Base-by-base conservation (phyloP, 2,797 vertebrate species). In the Eospalax fontanierii region DNA sequence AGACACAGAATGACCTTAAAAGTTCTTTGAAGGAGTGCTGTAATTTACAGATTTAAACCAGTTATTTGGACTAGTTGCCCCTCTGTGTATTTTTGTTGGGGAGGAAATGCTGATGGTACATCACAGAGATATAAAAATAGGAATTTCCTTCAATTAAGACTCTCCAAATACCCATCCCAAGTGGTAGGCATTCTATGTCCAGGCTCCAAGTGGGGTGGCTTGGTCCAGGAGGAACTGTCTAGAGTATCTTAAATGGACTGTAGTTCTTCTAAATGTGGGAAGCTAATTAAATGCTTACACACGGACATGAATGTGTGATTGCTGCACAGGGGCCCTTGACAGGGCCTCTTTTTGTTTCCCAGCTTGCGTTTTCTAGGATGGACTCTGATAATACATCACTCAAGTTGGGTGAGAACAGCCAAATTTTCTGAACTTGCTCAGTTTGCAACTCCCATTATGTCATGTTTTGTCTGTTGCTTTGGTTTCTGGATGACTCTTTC, bases 251-350 rank as follows among this genome's bases (percentile, higher is more conserved):
- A 98, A 98, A 98, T 97, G 97, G 97, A 96, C 96, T 96, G 87
- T 96, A 94, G 95, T 96, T 97, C 97, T 97, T 97, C 95, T 97
- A 96, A 98, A 89, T 88, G 78, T 54, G 93, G 93, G 96, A 97
- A 98, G 97, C 97, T 98, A 98, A 98, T 98, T 98, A 98, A 98
- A 97, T 97, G 97, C 97, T 98, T 95, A 90, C 95, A 96, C 90
- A 97, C 85, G 54, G 89, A 96, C 97, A 97, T 96, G 97, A 97
- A 97, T 98, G 97, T 98, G 95, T 97, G 98, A 98, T 98, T 95
- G 97, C 97, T 96, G 73, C 93, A 93, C 89, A 96, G 98, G 94
- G 97, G 95, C 93, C 93, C 96, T 96, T 96, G 97, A 96, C 91
- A 96, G 97, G 97, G 97, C 81, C 93, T 98, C 87, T 65, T 97